These are phyloP conservation scores for Brachionus calyciflorus DNA, from an alignment of 1,140 invertebrate genomes.

Conservation along the genomic window DNA sequence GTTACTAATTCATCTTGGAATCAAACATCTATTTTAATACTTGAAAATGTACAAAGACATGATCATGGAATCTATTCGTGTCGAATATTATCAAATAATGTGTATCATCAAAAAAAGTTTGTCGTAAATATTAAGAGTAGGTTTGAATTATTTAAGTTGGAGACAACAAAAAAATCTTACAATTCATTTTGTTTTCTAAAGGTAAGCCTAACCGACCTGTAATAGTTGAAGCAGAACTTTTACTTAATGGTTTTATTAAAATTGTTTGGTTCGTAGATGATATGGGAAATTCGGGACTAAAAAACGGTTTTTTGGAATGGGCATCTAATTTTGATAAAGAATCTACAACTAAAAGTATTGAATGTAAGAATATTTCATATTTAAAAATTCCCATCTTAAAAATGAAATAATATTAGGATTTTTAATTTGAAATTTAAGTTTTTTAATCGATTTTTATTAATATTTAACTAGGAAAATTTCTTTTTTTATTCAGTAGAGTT, in stretches of 20 bases:
- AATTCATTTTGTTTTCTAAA: not conserved
- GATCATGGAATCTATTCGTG: constrained; percentile 16
- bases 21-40: not conserved
- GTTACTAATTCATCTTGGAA: not conserved
- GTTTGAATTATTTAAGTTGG: too few species aligned
- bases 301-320: not conserved
- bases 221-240: not conserved
- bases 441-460: too few species aligned
- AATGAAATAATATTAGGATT: too few species aligned
- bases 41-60: not conserved
- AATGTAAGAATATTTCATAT: too few species aligned
- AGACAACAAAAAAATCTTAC: not conserved
- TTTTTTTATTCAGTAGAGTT: too few species aligned
- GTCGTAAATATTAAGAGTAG: not conserved
- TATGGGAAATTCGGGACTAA: not conserved
- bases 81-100: not conserved
- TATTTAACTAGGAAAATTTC: too few species aligned
- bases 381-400: too few species aligned
- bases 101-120: not conserved
- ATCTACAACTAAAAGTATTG: not conserved
- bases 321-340: not conserved
- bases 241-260: not conserved
- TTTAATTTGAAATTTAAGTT: too few species aligned
- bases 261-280: constrained; percentile 14
- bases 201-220: not conserved